These are phyloP conservation scores for Lapara coniferarum DNA, from an alignment of 2,888 invertebrate genomes.

Conservation along the genomic window DNA sequence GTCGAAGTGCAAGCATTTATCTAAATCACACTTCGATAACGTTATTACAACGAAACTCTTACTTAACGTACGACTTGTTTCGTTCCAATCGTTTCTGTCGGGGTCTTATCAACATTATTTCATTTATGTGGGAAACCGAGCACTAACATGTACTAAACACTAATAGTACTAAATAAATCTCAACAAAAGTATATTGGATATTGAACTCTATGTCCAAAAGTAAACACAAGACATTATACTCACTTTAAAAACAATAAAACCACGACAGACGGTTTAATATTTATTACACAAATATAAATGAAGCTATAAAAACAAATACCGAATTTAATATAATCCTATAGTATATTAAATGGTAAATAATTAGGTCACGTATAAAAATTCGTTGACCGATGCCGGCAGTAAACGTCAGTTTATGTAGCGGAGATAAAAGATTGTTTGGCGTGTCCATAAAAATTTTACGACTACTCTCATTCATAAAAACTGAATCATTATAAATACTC, in stretches of 20 bases:
- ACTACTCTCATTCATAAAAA: constrained; percentile 30
- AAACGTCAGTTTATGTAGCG: constrained; percentile 29
- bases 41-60: constrained; percentile 8
- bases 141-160: background rate
- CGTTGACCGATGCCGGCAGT: constrained; percentile 26
- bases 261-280: constrained; percentile 2
- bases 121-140: constrained; percentile 13
- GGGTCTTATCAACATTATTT: background rate
- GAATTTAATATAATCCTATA: constrained; percentile 18
- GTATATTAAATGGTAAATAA: constrained; percentile 23
- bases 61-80: background rate
- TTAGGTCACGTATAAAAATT: constrained; percentile 26
- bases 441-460: constrained; percentile 30
- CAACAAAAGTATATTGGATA: background rate
- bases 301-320: constrained; percentile 7
- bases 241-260: background rate
- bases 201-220: background rate
- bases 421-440: constrained; percentile 30
- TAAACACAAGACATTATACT: background rate
- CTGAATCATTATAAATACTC: constrained; percentile 22
- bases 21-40: constrained; percentile 13
- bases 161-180: constrained; percentile 1
- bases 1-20: constrained; percentile 30
- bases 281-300: constrained; percentile 14
- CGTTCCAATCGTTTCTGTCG: background rate